Base-by-base conservation (phyloP, 2,888 invertebrate species). In the Noctua comes region DNA sequence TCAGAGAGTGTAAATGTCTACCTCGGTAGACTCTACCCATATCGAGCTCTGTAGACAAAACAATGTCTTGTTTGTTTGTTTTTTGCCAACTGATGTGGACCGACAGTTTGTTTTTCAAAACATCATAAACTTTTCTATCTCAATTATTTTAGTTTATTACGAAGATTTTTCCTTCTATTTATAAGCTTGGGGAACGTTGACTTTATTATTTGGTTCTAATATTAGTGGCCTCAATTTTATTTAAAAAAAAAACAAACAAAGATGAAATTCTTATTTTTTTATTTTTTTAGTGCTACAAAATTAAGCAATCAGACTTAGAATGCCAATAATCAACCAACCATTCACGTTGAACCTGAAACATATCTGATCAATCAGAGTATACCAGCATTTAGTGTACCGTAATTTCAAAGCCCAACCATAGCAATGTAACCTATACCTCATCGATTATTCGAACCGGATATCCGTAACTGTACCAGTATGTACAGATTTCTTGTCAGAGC, bases 41-140 rank as follows among this genome's bases (percentile, higher is more conserved):
- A 79, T 79, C 66, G 74, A 69, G 64, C n/a, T 59, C 73, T 69
- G 73, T 81, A 79, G 59, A 83, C 73, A 79, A 76, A 64, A 8
- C 43, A 51, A 48, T 66, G 48, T 71, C 71, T 73, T 69, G 69
- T 77, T 70, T 75, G 72, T 88, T 88, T 77, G 69, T 78, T 80
- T 79, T 82, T 78, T 78, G 74, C 73, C 71, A 76, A 77, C 70
- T 80, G 76, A 82, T 76, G 65, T 68, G 36, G 65, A 74, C 68
- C 77, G 83, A 79, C 78, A 71, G 77, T 77, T 85, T 87, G 77
- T 87, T 83, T 82, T 78, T 72, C 76, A 54, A 74, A 68, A 66
- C 71, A 78, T 77, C 69, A 68, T 74, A 77, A 83, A 83, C 48
- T 88, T 88, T 79, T 73, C 54, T 48, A 76, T 70, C 77, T 74